Evolutionary conservation across 2,113 vertebrate genomes (phyloP).

Genomic region (Butorides virescens): DNA sequence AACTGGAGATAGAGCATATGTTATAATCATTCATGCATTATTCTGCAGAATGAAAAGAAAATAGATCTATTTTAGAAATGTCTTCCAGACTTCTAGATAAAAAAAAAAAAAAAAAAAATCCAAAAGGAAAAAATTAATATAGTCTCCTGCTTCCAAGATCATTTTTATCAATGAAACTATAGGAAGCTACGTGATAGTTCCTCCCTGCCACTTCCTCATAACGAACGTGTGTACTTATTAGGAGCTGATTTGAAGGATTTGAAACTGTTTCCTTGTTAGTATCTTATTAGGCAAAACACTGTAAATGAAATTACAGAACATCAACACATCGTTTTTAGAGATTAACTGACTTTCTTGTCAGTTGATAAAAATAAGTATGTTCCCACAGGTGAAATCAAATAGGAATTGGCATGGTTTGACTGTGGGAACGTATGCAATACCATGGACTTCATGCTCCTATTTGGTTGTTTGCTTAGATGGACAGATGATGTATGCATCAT

Average conservation of each 20-base stretch:
- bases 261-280: neutral
- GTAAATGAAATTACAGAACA: neutral
- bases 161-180: slow-evolving; percentile 79
- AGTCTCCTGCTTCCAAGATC: slow-evolving; percentile 68
- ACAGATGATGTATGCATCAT: neutral
- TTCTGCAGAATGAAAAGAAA: slow-evolving; percentile 82
- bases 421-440: neutral
- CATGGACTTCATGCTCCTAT: neutral
- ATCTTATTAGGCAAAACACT: slow-evolving; percentile 12
- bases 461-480: neutral
- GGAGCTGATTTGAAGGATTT: slow-evolving; percentile 9
- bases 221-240: slow-evolving; percentile 44
- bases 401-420: neutral
- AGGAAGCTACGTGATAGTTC: slow-evolving; percentile 54
- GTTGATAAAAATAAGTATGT: neutral
- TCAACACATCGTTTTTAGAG: neutral
- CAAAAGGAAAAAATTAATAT: slow-evolving; percentile 71
- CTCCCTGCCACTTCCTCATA: neutral
- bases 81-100: slow-evolving; percentile 71
- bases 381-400: neutral
- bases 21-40: slow-evolving; percentile 86
- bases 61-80: slow-evolving; percentile 82
- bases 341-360: neutral
- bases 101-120: slow-evolving; percentile 33
- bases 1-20: slow-evolving; percentile 78